These are phyloP conservation scores for Paraescarpia echinospica DNA, from an alignment of 1,140 invertebrate species.

Conservation along the genomic window DNA sequence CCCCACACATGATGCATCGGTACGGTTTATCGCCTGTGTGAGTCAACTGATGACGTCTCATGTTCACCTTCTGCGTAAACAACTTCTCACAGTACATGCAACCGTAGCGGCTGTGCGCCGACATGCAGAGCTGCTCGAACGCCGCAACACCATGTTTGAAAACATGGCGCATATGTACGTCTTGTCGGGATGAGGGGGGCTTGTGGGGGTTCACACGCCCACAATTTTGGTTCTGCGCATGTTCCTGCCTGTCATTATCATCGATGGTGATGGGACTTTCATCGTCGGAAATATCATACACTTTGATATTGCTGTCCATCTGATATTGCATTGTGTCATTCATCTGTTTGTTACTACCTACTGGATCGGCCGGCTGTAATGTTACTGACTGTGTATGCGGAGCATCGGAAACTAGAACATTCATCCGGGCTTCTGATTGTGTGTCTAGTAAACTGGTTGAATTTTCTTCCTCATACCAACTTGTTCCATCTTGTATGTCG, in stretches of 20 bases:
- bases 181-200: neutral
- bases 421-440: neutral
- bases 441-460: neutral
- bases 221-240: neutral
- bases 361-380: too few species aligned
- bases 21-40: constrained; percentile 10
- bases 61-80: neutral
- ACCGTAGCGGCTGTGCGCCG: neutral
- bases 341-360: neutral
- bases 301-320: neutral
- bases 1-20: neutral
- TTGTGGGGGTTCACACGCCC: neutral
- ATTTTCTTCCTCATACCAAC: neutral
- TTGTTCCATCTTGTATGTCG: neutral
- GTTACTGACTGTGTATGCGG: neutral
- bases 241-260: neutral
- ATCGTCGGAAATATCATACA: neutral
- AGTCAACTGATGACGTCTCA: neutral
- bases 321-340: neutral
- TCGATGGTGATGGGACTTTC: neutral
- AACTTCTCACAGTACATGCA: neutral
- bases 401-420: neutral
- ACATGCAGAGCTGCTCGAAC: neutral
- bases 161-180: neutral
- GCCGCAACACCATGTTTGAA: neutral